These are phyloP conservation scores for Drosophila tani DNA, from an alignment of 1,140 invertebrate genomes.

Conservation along the genomic window DNA sequence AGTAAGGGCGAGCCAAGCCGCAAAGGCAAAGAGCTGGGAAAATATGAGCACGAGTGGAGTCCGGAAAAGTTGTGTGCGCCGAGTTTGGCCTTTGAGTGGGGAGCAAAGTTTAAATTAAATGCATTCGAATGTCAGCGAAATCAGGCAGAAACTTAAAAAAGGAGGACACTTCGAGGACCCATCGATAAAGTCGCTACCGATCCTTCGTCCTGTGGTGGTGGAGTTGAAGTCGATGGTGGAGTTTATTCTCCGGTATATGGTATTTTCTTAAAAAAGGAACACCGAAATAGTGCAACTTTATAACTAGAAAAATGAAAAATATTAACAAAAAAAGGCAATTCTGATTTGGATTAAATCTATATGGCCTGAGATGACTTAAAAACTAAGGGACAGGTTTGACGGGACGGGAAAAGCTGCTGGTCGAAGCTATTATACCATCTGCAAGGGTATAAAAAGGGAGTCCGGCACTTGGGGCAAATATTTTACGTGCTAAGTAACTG, in stretches of 20 bases:
- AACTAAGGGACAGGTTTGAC: too few species aligned
- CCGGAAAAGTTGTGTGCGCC: conserved; percentile 49
- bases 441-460: neutral
- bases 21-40: conserved; percentile 66
- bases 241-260: neutral
- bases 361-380: too few species aligned
- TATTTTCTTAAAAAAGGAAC: too few species aligned
- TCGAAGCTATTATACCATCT: too few species aligned
- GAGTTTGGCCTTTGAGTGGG: conserved; percentile 29
- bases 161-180: neutral
- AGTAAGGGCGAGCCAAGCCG: conserved; percentile 44
- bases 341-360: too few species aligned
- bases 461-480: conserved; percentile 42
- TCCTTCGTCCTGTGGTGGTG: neutral
- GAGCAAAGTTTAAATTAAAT: conserved; percentile 52
- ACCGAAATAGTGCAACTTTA: too few species aligned
- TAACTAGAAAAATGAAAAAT: too few species aligned
- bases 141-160: conserved; percentile 20
- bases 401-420: neutral
- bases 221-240: neutral
- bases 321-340: too few species aligned
- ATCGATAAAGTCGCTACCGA: neutral
- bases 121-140: conserved; percentile 33
- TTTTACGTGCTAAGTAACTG: conserved; percentile 73
- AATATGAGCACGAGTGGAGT: conserved; percentile 47